These are phyloP conservation scores for Trachops cirrhosus DNA, from an alignment of 2,797 vertebrate species.

Conservation along the genomic window DNA sequence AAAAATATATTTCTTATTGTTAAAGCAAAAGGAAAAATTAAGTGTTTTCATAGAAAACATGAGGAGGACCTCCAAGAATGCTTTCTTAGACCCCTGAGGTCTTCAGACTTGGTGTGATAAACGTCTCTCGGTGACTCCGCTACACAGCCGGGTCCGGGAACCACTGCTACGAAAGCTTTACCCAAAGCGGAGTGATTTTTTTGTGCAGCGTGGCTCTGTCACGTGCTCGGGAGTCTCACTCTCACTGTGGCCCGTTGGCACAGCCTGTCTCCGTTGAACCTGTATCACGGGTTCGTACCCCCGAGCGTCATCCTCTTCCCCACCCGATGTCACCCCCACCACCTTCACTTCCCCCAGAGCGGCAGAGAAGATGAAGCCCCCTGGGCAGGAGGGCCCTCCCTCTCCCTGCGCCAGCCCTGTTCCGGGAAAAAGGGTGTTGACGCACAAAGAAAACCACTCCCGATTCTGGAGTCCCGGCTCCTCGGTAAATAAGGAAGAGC, in stretches of 20 bases:
- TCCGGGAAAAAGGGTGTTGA: not conserved
- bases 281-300: not conserved
- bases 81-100: not conserved
- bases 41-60: not conserved
- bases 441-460: not conserved
- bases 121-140: not conserved
- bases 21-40: not conserved
- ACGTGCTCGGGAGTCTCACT: not conserved
- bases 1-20: not conserved
- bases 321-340: not conserved
- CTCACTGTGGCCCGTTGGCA: not conserved
- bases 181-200: not conserved
- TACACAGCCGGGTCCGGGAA: not conserved
- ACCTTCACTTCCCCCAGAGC: not conserved
- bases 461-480: not conserved
- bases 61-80: not conserved
- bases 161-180: not conserved
- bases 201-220: not conserved
- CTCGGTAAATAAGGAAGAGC: not conserved
- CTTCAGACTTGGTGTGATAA: not conserved
- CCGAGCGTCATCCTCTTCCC: not conserved
- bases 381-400: not conserved
- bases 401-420: not conserved
- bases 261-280: not conserved
- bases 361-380: not conserved